phyloP scores from a whole-genome alignment of 2,888 invertebrate species.

The Drosophila ustulata region DNA sequence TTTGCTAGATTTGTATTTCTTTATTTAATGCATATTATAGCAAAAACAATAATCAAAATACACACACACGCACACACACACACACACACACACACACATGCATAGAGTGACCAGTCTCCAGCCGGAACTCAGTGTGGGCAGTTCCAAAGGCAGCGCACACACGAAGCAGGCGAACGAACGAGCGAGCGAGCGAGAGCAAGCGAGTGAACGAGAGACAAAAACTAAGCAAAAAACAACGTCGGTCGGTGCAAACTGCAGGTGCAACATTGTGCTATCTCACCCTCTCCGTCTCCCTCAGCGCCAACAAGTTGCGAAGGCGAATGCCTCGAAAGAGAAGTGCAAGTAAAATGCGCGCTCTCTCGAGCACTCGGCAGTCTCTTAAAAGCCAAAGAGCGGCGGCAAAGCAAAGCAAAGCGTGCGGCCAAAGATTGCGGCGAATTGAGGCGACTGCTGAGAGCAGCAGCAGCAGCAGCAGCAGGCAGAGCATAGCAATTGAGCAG shows the following conservation, averaged over 20 bases:
- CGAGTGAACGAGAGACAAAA: conserved; percentile 56
- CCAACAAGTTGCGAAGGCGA: conserved; percentile 10
- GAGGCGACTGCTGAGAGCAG: conserved; percentile 34
- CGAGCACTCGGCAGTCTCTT: conserved; percentile 41
- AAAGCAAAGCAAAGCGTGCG: neutral
- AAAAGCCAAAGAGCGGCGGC: conserved; percentile 56
- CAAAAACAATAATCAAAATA: conserved; percentile 64
- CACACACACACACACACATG: conserved; percentile 13
- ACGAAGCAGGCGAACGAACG: conserved; percentile 37
- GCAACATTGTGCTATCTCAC: conserved; percentile 42
- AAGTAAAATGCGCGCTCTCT: conserved; percentile 36
- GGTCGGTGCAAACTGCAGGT: conserved; percentile 63
- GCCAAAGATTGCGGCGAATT: conserved; percentile 74
- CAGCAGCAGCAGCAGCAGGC: conserved; percentile 20
- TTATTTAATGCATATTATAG: conserved; percentile 70
- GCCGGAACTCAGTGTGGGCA: conserved; percentile 52
- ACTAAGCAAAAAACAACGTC: conserved; percentile 23
- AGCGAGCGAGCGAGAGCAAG: conserved; percentile 59
- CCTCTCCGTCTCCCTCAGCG: neutral
- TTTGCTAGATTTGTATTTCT: conserved; percentile 56
- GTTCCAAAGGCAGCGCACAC: conserved; percentile 52
- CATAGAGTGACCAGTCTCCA: conserved; percentile 61
- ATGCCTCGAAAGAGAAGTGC: conserved; percentile 40
- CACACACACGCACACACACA: conserved; percentile 33
- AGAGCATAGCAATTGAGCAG: conserved; percentile 35